These are phyloP conservation scores for Haliclona indistincta DNA, from an alignment of 37 sponge, comb jelly and placozoan genomes.

Conservation along the genomic window DNA sequence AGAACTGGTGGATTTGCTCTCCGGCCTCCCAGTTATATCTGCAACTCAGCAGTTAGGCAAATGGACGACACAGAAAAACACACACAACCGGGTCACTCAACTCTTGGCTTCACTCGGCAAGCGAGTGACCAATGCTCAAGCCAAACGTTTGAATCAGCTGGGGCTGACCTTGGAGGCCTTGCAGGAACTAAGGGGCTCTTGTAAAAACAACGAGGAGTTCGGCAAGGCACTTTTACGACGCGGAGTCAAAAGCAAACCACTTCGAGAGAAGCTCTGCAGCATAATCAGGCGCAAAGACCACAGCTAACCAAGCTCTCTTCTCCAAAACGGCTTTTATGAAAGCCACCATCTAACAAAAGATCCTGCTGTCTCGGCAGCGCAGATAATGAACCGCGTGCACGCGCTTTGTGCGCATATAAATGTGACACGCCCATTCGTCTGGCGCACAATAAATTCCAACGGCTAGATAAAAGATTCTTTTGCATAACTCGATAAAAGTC, in stretches of 20 bases:
- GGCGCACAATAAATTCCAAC: no score
- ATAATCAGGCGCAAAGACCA: no score
- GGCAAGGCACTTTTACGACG: neutral
- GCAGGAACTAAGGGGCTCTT: neutral
- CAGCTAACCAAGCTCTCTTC: no score
- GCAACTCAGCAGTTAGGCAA: neutral
- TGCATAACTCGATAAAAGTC: no score
- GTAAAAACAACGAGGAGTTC: constrained; percentile 3
- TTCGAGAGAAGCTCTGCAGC: constrained; percentile 24
- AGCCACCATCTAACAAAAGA: no score
- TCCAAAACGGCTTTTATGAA: no score
- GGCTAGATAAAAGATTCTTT: no score
- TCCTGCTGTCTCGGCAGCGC: no score
- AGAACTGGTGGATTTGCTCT: neutral
- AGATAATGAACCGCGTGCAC: no score
- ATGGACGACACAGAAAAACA: constrained; percentile 7
- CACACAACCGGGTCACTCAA: neutral
- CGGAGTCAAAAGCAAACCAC: constrained; percentile 26
- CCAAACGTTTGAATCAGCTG: neutral
- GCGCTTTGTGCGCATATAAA: no score
- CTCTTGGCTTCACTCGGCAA: neutral
- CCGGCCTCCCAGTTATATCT: neutral
- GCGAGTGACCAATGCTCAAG: constrained; percentile 3
- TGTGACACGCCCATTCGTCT: no score
- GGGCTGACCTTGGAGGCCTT: constrained; percentile 1